Conservation (phyloP, 1,140 invertebrate genomes). For the Hirudo medicinalis region DNA sequence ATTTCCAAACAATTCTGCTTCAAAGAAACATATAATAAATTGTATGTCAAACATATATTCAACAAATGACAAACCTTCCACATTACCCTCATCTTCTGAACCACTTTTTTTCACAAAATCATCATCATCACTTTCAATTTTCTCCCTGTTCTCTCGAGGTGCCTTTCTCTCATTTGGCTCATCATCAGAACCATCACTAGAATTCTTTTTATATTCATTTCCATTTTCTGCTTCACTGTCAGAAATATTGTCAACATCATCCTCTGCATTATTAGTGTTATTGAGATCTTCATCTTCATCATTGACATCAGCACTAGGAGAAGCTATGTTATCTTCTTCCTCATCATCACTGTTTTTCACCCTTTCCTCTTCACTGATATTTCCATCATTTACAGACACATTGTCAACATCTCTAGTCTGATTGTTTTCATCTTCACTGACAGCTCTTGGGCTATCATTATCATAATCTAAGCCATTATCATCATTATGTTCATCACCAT, state of each 20-base stretch:
- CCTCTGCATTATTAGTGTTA: background rate
- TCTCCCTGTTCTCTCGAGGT: background rate
- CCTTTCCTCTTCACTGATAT: slow-evolving; percentile 1
- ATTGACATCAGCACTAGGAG: slow-evolving; percentile 15
- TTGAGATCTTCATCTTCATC: background rate
- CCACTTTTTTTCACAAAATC: background rate
- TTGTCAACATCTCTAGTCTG: slow-evolving; percentile 6
- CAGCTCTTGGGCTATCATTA: too few relatives aligned
- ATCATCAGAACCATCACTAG: background rate
- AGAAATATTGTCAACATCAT: slow-evolving; percentile 21
- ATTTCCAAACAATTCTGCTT: slow-evolving; percentile 69
- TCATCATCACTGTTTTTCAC: slow-evolving; percentile 20
- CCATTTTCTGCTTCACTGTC: slow-evolving; percentile 2
- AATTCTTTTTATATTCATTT: background rate
- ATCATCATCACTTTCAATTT: background rate
- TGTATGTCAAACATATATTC: background rate
- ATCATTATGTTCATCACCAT: too few relatives aligned
- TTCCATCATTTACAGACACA: slow-evolving; percentile 1
- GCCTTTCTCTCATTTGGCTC: background rate
- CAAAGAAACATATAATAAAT: background rate
- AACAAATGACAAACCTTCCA: background rate
- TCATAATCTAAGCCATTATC: too few relatives aligned
- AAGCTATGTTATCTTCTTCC: slow-evolving; percentile 21
- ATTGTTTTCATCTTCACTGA: background rate
- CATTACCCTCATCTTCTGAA: background rate